Percentiles rank a stretch among this genome's conserved stretches.
Evolutionary conservation across 2,113 vertebrate species (phyloP).

Genomic region (Glareola pratincola): DNA sequence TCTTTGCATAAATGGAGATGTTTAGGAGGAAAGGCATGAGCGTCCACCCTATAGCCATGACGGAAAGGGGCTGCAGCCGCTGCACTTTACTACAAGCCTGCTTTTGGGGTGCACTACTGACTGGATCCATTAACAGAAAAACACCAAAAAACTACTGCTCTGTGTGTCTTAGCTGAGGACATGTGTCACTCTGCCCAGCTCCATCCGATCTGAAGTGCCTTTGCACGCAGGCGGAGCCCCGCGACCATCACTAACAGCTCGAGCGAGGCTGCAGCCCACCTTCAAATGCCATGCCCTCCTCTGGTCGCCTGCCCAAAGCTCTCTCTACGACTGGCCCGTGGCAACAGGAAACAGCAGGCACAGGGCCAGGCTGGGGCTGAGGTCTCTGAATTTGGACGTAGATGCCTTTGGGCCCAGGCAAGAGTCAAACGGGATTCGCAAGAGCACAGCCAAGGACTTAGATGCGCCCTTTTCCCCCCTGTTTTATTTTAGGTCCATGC

Average conservation of each 20-base stretch:
- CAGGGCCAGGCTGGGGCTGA: background rate
- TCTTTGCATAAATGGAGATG: background rate
- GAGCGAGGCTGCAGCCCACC: background rate
- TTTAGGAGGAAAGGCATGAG: background rate
- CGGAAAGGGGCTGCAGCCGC: background rate
- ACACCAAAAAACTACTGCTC: background rate
- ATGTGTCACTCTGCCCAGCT: background rate
- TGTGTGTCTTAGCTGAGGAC: background rate
- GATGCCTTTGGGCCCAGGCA: background rate
- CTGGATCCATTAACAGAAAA: background rate
- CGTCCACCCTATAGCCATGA: rapidly evolving
- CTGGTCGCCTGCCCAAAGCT: background rate
- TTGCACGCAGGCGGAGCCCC: rapidly evolving
- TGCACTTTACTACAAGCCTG: background rate
- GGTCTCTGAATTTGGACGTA: background rate
- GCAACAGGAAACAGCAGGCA: background rate
- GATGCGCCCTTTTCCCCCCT: background rate
- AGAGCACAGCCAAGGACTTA: background rate
- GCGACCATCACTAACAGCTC: background rate
- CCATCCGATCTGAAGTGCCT: background rate
- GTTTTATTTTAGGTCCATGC: background rate
- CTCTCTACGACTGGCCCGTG: background rate
- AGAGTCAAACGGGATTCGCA: background rate
- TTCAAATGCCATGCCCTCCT: rapidly evolving
- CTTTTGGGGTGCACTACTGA: background rate